Conservation (phyloP, 2,113 vertebrate species). For the Melanostigma gelatinosum region DNA sequence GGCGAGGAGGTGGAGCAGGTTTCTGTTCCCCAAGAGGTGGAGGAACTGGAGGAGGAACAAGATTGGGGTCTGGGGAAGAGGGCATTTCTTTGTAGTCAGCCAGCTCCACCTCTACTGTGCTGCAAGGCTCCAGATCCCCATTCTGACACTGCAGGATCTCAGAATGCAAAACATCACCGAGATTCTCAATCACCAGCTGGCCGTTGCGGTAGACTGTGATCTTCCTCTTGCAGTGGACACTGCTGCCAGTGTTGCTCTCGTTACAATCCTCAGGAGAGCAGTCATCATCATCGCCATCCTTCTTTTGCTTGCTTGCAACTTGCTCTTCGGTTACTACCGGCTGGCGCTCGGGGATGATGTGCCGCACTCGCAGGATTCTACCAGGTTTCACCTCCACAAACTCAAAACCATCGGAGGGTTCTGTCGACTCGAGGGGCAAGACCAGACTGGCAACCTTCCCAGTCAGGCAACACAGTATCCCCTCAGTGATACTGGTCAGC, state of each 20-base stretch:
- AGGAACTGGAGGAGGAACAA: constrained; percentile 49
- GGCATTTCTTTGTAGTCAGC: constrained; percentile 81
- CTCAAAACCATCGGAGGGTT: constrained; percentile 89
- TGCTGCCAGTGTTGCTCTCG: constrained; percentile 36
- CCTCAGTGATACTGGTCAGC: constrained; percentile 93
- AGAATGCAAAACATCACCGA: constrained; percentile 87
- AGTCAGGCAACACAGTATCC: constrained; percentile 93
- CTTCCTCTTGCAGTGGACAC: constrained; percentile 91
- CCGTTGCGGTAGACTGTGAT: constrained; percentile 96
- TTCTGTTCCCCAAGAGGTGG: constrained; percentile 62
- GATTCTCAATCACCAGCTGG: constrained; percentile 95
- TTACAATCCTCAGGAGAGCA: constrained; percentile 9
- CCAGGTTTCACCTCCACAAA: constrained; percentile 97
- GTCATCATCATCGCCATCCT: not conserved
- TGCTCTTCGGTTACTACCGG: constrained; percentile 53
- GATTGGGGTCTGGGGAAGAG: constrained; percentile 73
- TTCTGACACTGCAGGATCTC: constrained; percentile 90
- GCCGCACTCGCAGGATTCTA: constrained; percentile 89
- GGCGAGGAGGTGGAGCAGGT: constrained; percentile 78
- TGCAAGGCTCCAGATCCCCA: constrained; percentile 83
- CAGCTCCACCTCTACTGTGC: constrained; percentile 87
- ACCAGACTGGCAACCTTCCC: constrained; percentile 89
- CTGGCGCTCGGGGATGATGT: constrained; percentile 79
- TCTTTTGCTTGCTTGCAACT: constrained; percentile 45
- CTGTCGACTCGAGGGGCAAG: constrained; percentile 88